Conservation (phyloP, 1,140 invertebrate genomes). For the Teleogryllus occipitalis region DNA sequence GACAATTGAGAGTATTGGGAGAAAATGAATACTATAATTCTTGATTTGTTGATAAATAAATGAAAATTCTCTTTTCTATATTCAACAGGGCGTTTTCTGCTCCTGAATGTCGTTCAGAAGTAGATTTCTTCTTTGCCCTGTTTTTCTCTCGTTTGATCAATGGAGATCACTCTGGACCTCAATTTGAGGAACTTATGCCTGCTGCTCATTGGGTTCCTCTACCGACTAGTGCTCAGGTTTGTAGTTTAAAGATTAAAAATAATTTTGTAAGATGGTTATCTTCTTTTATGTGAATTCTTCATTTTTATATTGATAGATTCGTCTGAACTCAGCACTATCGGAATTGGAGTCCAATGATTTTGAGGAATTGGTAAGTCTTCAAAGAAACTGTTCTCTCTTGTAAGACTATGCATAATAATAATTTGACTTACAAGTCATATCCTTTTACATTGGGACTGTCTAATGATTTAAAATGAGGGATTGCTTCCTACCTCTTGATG, state of each 20-base stretch:
- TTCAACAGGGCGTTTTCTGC: slow-evolving; percentile 40
- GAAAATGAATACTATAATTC: background rate
- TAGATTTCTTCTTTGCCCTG: slow-evolving; percentile 48
- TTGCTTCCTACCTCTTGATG: slow-evolving; percentile 1
- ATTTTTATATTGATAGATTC: slow-evolving; percentile 39
- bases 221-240: slow-evolving; percentile 54
- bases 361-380: slow-evolving; percentile 56
- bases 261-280: background rate
- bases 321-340: slow-evolving; percentile 68
- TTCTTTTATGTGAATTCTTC: background rate
- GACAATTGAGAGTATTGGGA: no score
- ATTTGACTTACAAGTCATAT: no score
- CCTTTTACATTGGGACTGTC: background rate
- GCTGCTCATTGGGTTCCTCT: slow-evolving; percentile 52
- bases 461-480: background rate
- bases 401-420: no score
- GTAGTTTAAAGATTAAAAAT: background rate
- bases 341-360: slow-evolving; percentile 77
- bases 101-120: slow-evolving; percentile 26
- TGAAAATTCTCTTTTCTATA: background rate
- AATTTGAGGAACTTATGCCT: slow-evolving; percentile 36
- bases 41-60: background rate
- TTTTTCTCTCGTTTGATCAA: slow-evolving; percentile 40
- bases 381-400: no score
- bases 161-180: slow-evolving; percentile 31